Evolutionary conservation across 2,113 vertebrate genomes (phyloP), one percentile per base, ranked within the genome.

Genomic region (Aspidoscelis tigris): DNA sequence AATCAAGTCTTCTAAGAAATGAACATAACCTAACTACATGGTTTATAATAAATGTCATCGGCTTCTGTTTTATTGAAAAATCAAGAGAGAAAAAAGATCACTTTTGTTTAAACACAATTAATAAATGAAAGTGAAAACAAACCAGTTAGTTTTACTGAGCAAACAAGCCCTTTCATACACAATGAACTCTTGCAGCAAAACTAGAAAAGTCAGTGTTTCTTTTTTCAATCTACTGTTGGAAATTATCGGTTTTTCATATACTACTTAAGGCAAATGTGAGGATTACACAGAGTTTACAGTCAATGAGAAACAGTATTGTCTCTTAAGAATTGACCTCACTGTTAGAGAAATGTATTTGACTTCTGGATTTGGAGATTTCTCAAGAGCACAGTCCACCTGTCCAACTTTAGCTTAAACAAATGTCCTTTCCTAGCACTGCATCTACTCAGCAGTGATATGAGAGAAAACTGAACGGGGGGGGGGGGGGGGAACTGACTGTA

Each of bases 1-100:
- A 12, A 68, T 50, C 41, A 44, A 78, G 20, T 22, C 43, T 8
- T 78, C 20, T 65, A 65, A 44, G 33, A 79, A 68, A 78, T 9
- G 0, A 3, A 7, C 53, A 74, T n/a, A 85, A 82, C 84, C 53
- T 24, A 84, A 41, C 76, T 85, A 39, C 69, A 72, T 68, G 9
- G 21, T 87, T 88, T 90, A 80, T 72, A 83, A 84, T 73, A 84
- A 64, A 81, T 81, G 58, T 72, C 83, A 91, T 90, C 88, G 82
- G 58, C 76, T 83, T 91, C 90, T 88, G 82, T 76, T 82, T 84
- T 82, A 81, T 68, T n/a, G 26, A 24, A 68, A 74, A 11, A 24
- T 7, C 66, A 47, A 14, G 44, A n/a, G n/a, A 75, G 33, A 75
- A 7, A 50, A 55, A 76, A 76, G 2, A 53, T 10, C 24, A 10